Conservation (phyloP, 2,113 vertebrate species). For the Sula dactylatra region DNA sequence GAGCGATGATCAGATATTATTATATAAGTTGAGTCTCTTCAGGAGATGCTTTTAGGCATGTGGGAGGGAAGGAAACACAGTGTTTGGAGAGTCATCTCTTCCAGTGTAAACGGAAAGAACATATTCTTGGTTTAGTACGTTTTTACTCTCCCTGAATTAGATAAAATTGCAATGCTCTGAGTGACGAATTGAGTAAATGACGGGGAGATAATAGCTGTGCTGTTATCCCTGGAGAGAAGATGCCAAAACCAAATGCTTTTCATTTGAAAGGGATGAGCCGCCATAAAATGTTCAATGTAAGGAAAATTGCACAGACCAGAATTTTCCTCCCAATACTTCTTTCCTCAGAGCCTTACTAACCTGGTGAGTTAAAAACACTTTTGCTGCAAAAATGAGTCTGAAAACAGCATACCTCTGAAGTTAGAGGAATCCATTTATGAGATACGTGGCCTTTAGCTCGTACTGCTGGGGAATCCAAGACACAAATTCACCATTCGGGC, state of each 20-base stretch:
- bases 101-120: background rate
- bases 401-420: background rate
- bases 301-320: background rate
- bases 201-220: background rate
- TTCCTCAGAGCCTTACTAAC: background rate
- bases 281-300: background rate
- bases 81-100: background rate
- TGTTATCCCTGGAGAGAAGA: background rate
- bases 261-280: background rate
- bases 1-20: background rate
- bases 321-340: background rate
- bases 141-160: slow-evolving; percentile 20
- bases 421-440: background rate
- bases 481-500: background rate
- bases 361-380: background rate
- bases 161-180: background rate
- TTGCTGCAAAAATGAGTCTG: background rate
- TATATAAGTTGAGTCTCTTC: background rate
- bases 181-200: background rate
- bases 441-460: background rate
- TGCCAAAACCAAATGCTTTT: background rate
- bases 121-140: background rate
- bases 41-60: background rate
- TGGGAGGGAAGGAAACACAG: background rate
- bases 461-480: background rate